Conservation (phyloP, 1,140 invertebrate genomes). For the Coelopa frigida region DNA sequence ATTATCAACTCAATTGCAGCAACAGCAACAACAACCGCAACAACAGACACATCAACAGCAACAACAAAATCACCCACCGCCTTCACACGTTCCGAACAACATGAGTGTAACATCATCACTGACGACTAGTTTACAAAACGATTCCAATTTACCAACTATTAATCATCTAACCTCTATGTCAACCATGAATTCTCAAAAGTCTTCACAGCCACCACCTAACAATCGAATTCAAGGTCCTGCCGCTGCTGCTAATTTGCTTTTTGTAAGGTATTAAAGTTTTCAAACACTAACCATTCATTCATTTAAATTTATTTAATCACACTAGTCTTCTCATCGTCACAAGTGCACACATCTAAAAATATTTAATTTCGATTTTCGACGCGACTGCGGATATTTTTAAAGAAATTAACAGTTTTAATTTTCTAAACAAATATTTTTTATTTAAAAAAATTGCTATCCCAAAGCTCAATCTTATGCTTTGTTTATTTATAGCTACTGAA, state of each 20-base stretch:
- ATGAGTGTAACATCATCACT: constrained; percentile 9
- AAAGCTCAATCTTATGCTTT: not conserved
- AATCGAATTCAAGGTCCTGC: constrained; percentile 16
- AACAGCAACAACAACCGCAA: constrained; percentile 7
- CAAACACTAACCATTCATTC: not conserved
- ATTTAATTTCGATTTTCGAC: not conserved
- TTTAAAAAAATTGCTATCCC: not conserved
- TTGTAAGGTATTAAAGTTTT: constrained; percentile 39
- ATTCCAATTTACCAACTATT: not conserved
- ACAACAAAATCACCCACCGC: constrained; percentile 15
- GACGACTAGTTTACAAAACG: not conserved
- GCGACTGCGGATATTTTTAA: not conserved
- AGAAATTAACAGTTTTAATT: too few relatives aligned
- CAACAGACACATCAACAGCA: constrained; percentile 14
- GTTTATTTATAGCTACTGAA: not conserved
- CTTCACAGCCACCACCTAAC: too few relatives aligned
- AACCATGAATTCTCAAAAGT: not conserved
- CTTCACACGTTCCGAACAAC: constrained; percentile 6
- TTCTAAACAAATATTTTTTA: too few relatives aligned
- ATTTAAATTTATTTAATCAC: not conserved
- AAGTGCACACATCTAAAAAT: not conserved
- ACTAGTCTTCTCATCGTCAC: not conserved
- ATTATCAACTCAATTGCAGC: constrained; percentile 7
- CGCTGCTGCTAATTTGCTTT: constrained; percentile 35
- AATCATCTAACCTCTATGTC: not conserved